Percentiles rank a stretch among this genome's conserved stretches.
phyloP scores from a whole-genome alignment of 2,797 vertebrate genomes.

The Garrulus glandarius region DNA sequence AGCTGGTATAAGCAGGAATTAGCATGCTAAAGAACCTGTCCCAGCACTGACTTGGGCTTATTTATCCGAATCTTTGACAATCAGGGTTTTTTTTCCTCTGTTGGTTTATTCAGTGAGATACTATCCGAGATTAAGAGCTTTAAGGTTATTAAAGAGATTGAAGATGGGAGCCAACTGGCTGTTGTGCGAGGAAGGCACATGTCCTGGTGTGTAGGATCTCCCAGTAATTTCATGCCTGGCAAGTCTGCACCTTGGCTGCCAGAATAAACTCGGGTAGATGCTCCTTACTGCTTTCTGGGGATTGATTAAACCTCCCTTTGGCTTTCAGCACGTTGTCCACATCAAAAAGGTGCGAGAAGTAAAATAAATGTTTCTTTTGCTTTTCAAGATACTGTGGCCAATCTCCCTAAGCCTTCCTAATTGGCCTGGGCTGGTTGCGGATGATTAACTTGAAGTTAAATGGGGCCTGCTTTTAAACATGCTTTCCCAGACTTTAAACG shows the following conservation, averaged over 20 bases:
- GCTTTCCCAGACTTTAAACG: conserved; percentile 75
- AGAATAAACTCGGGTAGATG: conserved; percentile 40
- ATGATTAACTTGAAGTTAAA: conserved; percentile 83
- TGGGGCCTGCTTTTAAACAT: conserved; percentile 78
- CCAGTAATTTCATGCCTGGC: conserved; percentile 44
- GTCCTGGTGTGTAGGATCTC: conserved; percentile 38
- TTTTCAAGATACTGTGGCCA: conserved; percentile 62
- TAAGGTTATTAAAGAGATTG: conserved; percentile 36
- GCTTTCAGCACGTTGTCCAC: conserved; percentile 74
- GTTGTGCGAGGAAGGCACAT: neutral
- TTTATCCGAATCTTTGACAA: conserved; percentile 61
- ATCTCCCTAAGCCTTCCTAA: conserved; percentile 44
- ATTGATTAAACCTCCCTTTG: conserved; percentile 55
- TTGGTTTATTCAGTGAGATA: conserved; percentile 42
- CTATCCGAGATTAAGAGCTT: conserved; percentile 57
- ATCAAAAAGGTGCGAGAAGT: conserved; percentile 69
- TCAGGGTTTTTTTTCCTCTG: neutral
- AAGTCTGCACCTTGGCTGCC: conserved; percentile 33
- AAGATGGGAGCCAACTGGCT: conserved; percentile 29
- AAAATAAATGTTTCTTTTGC: conserved; percentile 58
- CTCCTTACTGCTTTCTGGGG: conserved; percentile 36
- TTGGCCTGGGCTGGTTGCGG: conserved; percentile 40
- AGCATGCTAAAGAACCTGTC: conserved; percentile 78
- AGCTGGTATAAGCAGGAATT: conserved; percentile 77
- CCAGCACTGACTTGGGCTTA: conserved; percentile 49